phyloP scores from a whole-genome alignment of 2,797 vertebrate species.

The Pelodytes ibericus region DNA sequence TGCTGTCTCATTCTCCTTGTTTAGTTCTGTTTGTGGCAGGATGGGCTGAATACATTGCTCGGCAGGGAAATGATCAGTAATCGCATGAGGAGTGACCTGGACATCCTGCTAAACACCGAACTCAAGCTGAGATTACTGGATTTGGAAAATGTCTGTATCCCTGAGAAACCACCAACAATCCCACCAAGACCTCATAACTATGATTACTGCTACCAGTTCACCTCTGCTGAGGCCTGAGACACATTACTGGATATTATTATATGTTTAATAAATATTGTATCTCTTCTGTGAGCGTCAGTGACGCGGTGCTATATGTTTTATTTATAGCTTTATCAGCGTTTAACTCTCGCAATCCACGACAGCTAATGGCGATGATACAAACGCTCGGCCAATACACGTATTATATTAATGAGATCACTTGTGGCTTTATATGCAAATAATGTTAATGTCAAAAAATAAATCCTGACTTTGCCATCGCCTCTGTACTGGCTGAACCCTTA shows the following conservation, averaged over 20 bases:
- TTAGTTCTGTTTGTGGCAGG: constrained; percentile 95
- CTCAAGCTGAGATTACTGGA: constrained; percentile 94
- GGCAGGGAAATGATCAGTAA: constrained; percentile 92
- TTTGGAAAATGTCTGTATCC: constrained; percentile 92
- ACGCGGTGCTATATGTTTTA: not conserved
- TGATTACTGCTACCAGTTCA: constrained; percentile 97
- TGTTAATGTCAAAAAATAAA: too few species aligned
- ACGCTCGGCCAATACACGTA: too few species aligned
- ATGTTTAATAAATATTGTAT: too few species aligned
- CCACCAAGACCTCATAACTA: constrained; percentile 92
- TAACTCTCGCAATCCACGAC: too few species aligned
- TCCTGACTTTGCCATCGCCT: too few species aligned
- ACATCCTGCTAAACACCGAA: constrained; percentile 95
- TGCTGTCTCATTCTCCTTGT: not conserved
- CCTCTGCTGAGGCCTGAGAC: constrained; percentile 73
- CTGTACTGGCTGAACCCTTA: too few species aligned
- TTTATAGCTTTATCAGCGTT: not conserved
- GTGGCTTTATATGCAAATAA: too few species aligned
- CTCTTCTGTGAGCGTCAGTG: too few species aligned
- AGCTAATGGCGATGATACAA: too few species aligned
- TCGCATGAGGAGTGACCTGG: constrained; percentile 88
- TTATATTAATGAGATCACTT: too few species aligned
- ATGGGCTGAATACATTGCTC: constrained; percentile 88
- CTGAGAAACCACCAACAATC: constrained; percentile 82
- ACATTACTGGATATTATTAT: not conserved